Evolutionary conservation across 2,888 invertebrate genomes (phyloP).

Genomic region (Phalangium opilio): DNA sequence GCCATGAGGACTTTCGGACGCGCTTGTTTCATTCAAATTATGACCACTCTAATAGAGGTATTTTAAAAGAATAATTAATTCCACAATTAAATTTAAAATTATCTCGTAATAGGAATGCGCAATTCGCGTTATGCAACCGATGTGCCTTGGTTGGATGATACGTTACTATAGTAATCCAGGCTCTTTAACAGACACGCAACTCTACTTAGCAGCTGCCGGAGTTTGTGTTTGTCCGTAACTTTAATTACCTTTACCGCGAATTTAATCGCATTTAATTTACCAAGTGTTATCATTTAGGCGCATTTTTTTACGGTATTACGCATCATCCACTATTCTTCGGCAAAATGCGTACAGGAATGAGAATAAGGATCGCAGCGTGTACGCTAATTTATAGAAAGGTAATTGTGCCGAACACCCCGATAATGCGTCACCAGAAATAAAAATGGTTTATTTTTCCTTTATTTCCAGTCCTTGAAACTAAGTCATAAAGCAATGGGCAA

Average conservation of each 20-base stretch:
- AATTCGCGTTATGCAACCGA: slow-evolving; percentile 30
- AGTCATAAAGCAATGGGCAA: slow-evolving; percentile 67
- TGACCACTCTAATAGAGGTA: slow-evolving; percentile 13
- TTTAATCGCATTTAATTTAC: too few relatives aligned
- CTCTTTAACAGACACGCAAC: slow-evolving; percentile 35
- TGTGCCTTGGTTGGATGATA: slow-evolving; percentile 33
- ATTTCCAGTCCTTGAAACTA: slow-evolving; percentile 48
- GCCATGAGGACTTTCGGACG: slow-evolving; percentile 15
- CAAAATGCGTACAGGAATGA: slow-evolving; percentile 61
- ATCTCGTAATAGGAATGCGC: slow-evolving; percentile 19
- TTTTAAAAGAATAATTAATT: too few relatives aligned
- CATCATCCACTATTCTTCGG: slow-evolving; percentile 80
- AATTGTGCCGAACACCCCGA: slow-evolving; percentile 35
- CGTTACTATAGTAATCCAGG: slow-evolving; percentile 29
- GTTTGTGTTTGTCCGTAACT: slow-evolving; percentile 59
- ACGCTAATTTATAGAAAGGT: slow-evolving; percentile 66
- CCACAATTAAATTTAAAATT: too few relatives aligned
- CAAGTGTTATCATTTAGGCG: slow-evolving; percentile 28
- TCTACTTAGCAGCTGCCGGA: slow-evolving; percentile 57
- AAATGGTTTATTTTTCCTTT: background rate
- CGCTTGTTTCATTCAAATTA: slow-evolving; percentile 8
- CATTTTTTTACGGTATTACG: slow-evolving; percentile 55
- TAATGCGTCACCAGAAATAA: background rate
- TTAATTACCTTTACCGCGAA: too few relatives aligned
- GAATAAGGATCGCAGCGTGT: slow-evolving; percentile 62